Base-by-base conservation (phyloP, 2,797 vertebrate species). In the Fundulus diaphanus region DNA sequence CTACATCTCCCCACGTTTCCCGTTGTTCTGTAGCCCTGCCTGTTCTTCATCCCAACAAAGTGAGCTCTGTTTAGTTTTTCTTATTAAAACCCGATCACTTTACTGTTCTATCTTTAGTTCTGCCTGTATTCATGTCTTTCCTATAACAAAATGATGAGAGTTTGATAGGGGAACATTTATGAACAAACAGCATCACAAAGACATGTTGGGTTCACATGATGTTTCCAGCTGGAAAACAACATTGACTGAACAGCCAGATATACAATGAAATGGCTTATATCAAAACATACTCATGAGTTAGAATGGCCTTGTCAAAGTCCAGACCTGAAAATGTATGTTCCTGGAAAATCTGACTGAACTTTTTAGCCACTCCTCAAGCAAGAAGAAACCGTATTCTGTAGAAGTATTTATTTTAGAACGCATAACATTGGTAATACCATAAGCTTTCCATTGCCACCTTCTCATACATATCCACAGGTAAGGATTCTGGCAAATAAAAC, bases 381-480 rank as follows among this genome's bases (percentile, higher is more conserved):
- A 40, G 13, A 11, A 52, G 20, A 52, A 29, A 29, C 6, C 0
- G 2, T 29, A n/a, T 11, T 52, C 51, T 56, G n/a, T n/a, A 56
- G 27, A 56, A 56, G 54, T 31, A 13, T 44, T 57, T 44, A 35
- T 29, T 76, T 71, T 74, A 20, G 35, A 75, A 78, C 31, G 42
- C 75, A 76, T 27, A n/a, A 29, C 7, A 77, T 24, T 27, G 42
- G 22, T 12, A 56, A 57, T 7, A 71, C 24, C 68, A 16, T 37
- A n/a, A 57, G 35, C 68, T 77, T 12, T 0, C n/a, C 6, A 22
- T 27, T 69, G 37, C 66, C 42, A 52, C 42, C 52, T 40, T 54
- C 0, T 22, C 67, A 40, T 65, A 8, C 16, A 48, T 56, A 56
- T 49, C 20, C 57, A 77, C 54, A 74, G 20, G 67, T 67, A 54